phyloP scores from a whole-genome alignment of 2,797 vertebrate genomes.

The Potorous gilbertii region DNA sequence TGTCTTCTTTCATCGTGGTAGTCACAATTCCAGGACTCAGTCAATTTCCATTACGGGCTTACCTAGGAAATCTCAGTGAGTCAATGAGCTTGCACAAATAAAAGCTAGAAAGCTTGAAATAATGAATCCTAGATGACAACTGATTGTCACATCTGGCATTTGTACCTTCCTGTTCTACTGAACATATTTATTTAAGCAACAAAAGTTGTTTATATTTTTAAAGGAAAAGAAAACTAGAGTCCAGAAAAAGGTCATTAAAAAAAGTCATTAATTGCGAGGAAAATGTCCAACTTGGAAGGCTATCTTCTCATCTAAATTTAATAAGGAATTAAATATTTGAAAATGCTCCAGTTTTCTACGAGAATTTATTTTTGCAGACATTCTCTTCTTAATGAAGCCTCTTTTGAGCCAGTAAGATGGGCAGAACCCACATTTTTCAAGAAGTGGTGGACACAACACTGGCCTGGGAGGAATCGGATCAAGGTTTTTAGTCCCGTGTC shows the following conservation, averaged over 20 bases:
- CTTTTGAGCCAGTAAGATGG: background rate
- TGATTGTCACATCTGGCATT: background rate
- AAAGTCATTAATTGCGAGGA: slow-evolving; percentile 42
- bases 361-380: slow-evolving; percentile 60
- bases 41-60: slow-evolving; percentile 32
- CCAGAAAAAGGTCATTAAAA: slow-evolving; percentile 48
- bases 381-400: slow-evolving; percentile 27
- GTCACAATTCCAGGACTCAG: background rate
- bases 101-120: slow-evolving; percentile 4
- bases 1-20: background rate
- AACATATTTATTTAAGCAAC: slow-evolving; percentile 54
- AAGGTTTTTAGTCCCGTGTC: background rate
- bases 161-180: slow-evolving; percentile 36
- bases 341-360: slow-evolving; percentile 61
- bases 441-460: background rate
- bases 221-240: slow-evolving; percentile 63
- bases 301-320: slow-evolving; percentile 64
- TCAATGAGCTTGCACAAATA: background rate
- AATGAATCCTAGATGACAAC: slow-evolving; percentile 1
- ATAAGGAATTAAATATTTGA: slow-evolving; percentile 71
- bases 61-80: background rate
- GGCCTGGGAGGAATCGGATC: background rate
- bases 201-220: slow-evolving; percentile 59
- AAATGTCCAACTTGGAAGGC: slow-evolving; percentile 58
- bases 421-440: background rate